Conservation (phyloP, 2,888 invertebrate genomes). For the Dasypogon diadema region DNA sequence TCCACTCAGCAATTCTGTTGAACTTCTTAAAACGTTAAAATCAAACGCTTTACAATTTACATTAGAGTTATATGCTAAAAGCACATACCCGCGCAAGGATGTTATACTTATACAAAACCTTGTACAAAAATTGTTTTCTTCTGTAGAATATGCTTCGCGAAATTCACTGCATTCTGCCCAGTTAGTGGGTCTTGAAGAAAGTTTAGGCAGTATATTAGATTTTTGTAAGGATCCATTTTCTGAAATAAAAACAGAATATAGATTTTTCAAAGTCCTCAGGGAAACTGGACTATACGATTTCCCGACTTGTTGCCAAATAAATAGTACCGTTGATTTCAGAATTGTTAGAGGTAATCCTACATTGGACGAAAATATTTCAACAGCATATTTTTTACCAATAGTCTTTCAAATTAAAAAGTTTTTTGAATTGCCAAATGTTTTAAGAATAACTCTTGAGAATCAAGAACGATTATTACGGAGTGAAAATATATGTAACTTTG, state of each 20-base stretch:
- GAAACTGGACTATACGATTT: too few species aligned
- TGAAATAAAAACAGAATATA: background rate
- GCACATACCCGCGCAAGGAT: conserved; percentile 30
- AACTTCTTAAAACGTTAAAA: background rate
- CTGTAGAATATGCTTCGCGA: too few species aligned
- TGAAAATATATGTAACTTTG: too few species aligned
- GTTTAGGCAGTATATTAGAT: background rate
- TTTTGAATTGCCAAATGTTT: background rate
- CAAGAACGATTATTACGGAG: too few species aligned
- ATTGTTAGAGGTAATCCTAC: background rate
- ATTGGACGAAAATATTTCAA: background rate
- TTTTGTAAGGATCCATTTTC: background rate
- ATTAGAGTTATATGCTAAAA: conserved; percentile 33
- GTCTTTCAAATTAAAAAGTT: background rate
- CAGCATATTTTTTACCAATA: background rate
- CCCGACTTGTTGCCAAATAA: too few species aligned
- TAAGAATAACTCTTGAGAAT: background rate
- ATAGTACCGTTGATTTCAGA: background rate
- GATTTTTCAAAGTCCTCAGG: background rate
- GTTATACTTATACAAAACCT: conserved; percentile 44
- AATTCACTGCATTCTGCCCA: too few species aligned
- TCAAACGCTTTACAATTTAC: conserved; percentile 25
- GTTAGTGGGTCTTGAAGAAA: too few species aligned
- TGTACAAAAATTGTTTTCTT: too few species aligned
- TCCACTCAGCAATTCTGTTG: background rate